Base-by-base conservation (phyloP, 30 jellyfish, hydroid and myxozoan genomes). In the Nemopilema nomurai region DNA sequence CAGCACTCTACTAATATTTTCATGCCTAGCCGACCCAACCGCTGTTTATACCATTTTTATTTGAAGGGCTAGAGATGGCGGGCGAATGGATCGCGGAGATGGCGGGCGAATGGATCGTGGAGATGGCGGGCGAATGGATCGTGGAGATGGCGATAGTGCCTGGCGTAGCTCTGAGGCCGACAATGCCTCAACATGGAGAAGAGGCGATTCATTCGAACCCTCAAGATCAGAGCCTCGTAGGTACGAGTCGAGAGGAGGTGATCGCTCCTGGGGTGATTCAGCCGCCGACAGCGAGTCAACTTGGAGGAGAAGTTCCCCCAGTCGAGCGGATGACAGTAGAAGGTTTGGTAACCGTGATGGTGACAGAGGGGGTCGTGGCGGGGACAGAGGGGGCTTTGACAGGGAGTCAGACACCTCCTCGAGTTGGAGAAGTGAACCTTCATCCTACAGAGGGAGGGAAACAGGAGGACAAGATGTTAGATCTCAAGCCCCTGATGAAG, bases 381-480 rank as follows among this genome's bases (percentile, higher is more conserved):
- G 68, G 18, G 89, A 74, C 26, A 49, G 90, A 33, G 76, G 91
- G 24, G 90, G 94, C 13, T 69, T 51, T 49, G 94, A 67, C 49
- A 41, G 89, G 8, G 91, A 80, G 30, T 76, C 91, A 66, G 96
- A 80, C 49, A 73, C 91, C 25, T 91, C 93, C 50, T 76, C 83
- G n/a, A 77, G 93, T 65, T 87, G 96, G 96, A 68, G 96, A 41
- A 87, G 80, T 70, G 96, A 77, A 20, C 79, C 94, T 6, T 67
- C 91, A 0, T 31, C 85, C 3, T 67, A 49, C 33, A 74, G 72
- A 28, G 81, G 77, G 20, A 77, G 74, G 72, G 88, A 87, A 20
- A 80, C 49, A 24, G 28, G 26, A n/a, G 24, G 87, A 32, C 68
- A 41, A 16, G 89, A 80, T 1, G 24, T 33, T 22, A 77, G 87